Conservation (phyloP, 2,113 vertebrate species). For the Pogona vitticeps region DNA sequence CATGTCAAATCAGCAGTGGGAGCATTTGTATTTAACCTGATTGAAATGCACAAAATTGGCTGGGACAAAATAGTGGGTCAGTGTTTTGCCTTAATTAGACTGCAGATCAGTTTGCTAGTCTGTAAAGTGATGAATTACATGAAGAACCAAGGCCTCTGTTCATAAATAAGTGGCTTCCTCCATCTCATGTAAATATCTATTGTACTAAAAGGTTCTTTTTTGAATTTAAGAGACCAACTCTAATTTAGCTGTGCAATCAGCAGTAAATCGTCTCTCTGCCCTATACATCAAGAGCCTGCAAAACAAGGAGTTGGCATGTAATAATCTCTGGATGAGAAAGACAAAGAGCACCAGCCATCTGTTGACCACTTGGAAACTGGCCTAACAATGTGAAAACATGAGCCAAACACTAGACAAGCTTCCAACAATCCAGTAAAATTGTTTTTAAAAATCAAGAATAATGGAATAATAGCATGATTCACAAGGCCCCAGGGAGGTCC, state of each 20-base stretch:
- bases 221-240: background rate
- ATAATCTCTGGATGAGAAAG: slow-evolving; percentile 35
- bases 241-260: background rate
- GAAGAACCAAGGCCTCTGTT: background rate
- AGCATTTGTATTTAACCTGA: background rate
- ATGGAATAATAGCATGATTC: slow-evolving; percentile 9
- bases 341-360: slow-evolving; percentile 33
- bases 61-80: background rate
- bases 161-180: background rate
- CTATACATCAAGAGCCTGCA: background rate
- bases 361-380: slow-evolving; percentile 26
- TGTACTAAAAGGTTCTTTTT: background rate
- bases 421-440: slow-evolving; percentile 12
- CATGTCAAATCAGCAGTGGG: background rate
- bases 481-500: background rate
- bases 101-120: background rate
- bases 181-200: background rate
- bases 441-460: slow-evolving; percentile 5
- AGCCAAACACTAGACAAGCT: slow-evolving; percentile 1
- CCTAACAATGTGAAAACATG: slow-evolving; percentile 13
- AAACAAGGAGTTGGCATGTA: slow-evolving; percentile 30
- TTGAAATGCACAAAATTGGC: background rate
- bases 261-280: background rate
- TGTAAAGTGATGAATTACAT: background rate
- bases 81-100: background rate